phyloP scores from a whole-genome alignment of 1,140 invertebrate species.

The Euwallacea similis region DNA sequence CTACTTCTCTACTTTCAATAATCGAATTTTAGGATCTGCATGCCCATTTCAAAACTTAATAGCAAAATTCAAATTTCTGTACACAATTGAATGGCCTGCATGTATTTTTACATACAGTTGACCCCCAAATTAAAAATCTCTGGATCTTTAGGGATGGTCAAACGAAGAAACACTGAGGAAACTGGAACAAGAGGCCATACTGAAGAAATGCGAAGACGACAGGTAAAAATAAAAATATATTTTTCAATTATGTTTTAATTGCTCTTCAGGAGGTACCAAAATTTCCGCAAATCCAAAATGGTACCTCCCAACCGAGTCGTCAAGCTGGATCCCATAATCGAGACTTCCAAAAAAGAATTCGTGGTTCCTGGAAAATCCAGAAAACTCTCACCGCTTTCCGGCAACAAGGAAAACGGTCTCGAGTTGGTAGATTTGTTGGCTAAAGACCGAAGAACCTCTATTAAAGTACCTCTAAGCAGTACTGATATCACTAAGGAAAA shows the following conservation, averaged over 20 bases:
- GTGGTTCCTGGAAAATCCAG: conserved; percentile 46
- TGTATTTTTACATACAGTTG: too few species aligned
- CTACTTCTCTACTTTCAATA: too few species aligned
- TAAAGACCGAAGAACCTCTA: conserved; percentile 54
- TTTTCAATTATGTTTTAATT: not conserved
- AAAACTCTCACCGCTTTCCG: conserved; percentile 56
- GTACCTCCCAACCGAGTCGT: conserved; percentile 36
- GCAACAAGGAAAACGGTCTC: conserved; percentile 62
- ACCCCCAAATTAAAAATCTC: too few species aligned
- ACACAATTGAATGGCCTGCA: too few species aligned
- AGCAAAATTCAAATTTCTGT: too few species aligned
- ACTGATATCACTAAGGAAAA: conserved; percentile 62
- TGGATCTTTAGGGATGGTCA: conserved; percentile 47
- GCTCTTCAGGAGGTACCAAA: conserved; percentile 33
- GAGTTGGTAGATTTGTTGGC: conserved; percentile 70
- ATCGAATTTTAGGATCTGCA: too few species aligned
- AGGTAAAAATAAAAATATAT: conserved; percentile 20
- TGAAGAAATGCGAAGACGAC: conserved; percentile 30
- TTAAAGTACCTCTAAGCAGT: conserved; percentile 55
- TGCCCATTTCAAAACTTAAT: too few species aligned
- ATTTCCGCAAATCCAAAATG: conserved; percentile 38
- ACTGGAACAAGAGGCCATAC: conserved; percentile 35
- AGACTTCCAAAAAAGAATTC: conserved; percentile 31
- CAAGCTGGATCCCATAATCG: conserved; percentile 36
- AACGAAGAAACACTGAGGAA: conserved; percentile 43